phyloP scores from a whole-genome alignment of 2,888 invertebrate genomes.

The Allygus modestus region DNA sequence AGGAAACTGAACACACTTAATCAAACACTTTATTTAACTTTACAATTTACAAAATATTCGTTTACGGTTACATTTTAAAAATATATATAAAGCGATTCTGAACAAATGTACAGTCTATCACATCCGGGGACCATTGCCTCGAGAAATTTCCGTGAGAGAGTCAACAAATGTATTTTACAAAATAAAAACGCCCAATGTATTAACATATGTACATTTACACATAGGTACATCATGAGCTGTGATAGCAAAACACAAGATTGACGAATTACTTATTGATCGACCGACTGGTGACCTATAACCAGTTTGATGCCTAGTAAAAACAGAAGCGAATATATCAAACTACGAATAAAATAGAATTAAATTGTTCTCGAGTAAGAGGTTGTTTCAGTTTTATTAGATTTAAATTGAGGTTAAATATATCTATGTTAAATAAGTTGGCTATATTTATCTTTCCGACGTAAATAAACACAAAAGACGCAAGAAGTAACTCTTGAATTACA shows the following conservation, averaged over 20 bases:
- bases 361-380: not conserved
- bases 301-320: not conserved
- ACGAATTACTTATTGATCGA: not conserved
- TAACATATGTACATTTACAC: constrained; percentile 40
- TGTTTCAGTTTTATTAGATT: not conserved
- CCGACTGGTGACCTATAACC: not conserved
- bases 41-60: constrained; percentile 36
- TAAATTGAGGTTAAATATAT: not conserved
- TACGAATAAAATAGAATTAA: not conserved
- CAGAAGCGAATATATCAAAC: not conserved
- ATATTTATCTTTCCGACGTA: too few relatives aligned
- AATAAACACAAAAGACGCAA: too few relatives aligned
- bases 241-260: not conserved
- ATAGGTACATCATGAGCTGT: constrained; percentile 33
- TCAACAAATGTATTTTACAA: not conserved
- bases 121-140: not conserved
- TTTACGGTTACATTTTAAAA: constrained; percentile 18
- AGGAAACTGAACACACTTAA: not conserved
- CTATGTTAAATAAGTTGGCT: too few relatives aligned
- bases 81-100: constrained; percentile 32
- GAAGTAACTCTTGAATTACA: too few relatives aligned
- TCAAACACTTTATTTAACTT: constrained; percentile 42
- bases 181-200: constrained; percentile 18
- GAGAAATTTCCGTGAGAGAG: not conserved
- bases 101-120: constrained; percentile 42